A percentile compares a stretch with the other conserved stretches of the same genome.
Conservation (phyloP, 2,113 vertebrate species). For the Hippolais icterina region DNA sequence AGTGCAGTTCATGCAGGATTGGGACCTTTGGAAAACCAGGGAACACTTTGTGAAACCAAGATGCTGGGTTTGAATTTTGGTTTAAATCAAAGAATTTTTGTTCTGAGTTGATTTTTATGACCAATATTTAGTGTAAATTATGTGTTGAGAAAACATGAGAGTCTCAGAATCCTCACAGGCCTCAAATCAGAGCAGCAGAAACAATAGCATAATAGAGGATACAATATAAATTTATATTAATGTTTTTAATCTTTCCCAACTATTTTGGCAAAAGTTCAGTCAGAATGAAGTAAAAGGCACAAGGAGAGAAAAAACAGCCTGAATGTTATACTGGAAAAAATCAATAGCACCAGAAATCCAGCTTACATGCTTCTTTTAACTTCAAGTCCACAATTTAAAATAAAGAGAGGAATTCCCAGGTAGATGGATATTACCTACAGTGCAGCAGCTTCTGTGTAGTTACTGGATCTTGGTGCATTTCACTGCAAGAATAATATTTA, state of each 20-base stretch:
- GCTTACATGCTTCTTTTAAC: not conserved
- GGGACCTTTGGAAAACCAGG: not conserved
- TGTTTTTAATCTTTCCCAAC: not conserved
- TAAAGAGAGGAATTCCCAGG: not conserved
- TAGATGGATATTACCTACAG: not conserved
- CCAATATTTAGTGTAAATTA: not conserved
- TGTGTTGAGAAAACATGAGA: not conserved
- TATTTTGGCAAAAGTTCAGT: not conserved
- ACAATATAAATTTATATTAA: not conserved
- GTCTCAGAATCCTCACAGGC: not conserved
- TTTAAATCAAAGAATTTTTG: not conserved
- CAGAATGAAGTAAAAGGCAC: not conserved
- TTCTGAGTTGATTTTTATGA: not conserved
- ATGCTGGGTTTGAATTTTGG: not conserved
- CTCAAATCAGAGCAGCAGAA: not conserved
- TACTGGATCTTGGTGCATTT: rapidly evolving
- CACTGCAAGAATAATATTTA: not conserved
- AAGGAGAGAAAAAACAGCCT: not conserved
- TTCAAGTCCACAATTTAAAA: not conserved
- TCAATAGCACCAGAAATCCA: not conserved
- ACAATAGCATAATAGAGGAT: not conserved
- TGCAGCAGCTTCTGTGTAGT: not conserved
- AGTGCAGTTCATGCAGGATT: not conserved
- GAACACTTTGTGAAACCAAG: not conserved
- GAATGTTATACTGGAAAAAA: not conserved